phyloP scores from a whole-genome alignment of 92 coral and sea anemone species.

The Phenganax marumi region DNA sequence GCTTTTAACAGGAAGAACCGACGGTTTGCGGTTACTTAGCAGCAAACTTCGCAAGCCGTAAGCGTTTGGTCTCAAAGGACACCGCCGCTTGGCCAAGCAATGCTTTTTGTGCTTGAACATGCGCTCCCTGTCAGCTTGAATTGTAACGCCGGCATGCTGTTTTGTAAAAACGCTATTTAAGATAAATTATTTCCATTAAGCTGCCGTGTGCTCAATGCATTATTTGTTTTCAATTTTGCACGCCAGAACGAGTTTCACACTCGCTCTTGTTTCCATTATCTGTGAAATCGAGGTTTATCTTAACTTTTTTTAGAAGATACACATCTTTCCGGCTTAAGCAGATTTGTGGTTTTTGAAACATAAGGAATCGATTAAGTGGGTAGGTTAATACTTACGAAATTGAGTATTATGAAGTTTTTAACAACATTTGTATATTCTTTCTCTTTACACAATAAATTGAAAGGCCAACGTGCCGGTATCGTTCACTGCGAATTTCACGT shows the following conservation, averaged over 20 bases:
- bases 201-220: conserved; percentile 12
- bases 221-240: conserved; percentile 4
- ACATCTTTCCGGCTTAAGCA: conserved; percentile 19
- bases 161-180: background rate
- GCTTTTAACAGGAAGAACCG: background rate
- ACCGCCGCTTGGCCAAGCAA: conserved; percentile 9
- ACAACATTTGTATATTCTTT: background rate
- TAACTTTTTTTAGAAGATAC: background rate
- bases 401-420: background rate
- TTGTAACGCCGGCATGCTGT: conserved; percentile 7
- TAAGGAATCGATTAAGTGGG: conserved; percentile 26
- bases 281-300: background rate
- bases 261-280: conserved; percentile 9
- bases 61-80: background rate
- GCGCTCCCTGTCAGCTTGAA: background rate
- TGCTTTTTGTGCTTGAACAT: conserved; percentile 4
- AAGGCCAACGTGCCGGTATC: too few species aligned
- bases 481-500: too few species aligned
- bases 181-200: conserved; percentile 17
- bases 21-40: conserved; percentile 18
- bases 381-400: background rate
- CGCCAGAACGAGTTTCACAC: conserved; percentile 18
- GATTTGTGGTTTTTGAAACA: conserved; percentile 1
- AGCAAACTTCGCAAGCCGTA: background rate
- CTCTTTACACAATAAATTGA: too few species aligned